A percentile compares a stretch with the other conserved stretches of the same genome.
Conservation (phyloP, 1,140 invertebrate genomes). For the Ostrea edulis region DNA sequence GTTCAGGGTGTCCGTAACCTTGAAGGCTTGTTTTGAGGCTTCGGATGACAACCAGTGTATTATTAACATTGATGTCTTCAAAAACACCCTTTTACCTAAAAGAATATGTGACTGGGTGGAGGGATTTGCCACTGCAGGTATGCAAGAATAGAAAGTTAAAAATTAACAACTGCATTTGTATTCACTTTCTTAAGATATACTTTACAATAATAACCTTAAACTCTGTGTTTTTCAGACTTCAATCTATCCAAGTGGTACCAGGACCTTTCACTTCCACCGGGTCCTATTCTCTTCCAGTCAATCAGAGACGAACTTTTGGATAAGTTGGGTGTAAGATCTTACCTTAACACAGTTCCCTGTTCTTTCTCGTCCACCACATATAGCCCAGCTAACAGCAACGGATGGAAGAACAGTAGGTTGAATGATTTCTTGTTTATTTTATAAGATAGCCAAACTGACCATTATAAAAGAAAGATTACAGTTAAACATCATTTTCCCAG, state of each 20-base stretch:
- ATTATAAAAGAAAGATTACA: too few relatives aligned
- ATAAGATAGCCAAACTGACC: too few relatives aligned
- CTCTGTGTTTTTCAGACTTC: background rate
- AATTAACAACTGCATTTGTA: too few relatives aligned
- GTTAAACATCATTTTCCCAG: too few relatives aligned
- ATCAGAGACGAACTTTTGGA: background rate
- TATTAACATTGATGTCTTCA: background rate
- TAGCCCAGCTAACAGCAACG: constrained; percentile 1
- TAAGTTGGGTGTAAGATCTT: constrained; percentile 1
- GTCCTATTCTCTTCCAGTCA: background rate
- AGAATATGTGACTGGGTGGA: constrained; percentile 34
- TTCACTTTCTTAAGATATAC: too few relatives aligned
- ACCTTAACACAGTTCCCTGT: constrained; percentile 13
- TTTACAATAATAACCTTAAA: background rate
- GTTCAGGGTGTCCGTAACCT: background rate
- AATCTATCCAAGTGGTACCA: constrained; percentile 1
- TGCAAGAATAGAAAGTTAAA: background rate
- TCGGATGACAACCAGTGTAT: constrained; percentile 16
- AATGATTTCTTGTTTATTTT: too few relatives aligned
- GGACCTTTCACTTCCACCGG: background rate
- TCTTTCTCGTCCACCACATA: background rate
- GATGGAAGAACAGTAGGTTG: constrained; percentile 36
- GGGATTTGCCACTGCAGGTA: constrained; percentile 31
- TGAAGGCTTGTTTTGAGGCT: constrained; percentile 37
- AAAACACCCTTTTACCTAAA: constrained; percentile 34